phyloP scores from a whole-genome alignment of 2,113 vertebrate species.

The Sciurus niger region DNA sequence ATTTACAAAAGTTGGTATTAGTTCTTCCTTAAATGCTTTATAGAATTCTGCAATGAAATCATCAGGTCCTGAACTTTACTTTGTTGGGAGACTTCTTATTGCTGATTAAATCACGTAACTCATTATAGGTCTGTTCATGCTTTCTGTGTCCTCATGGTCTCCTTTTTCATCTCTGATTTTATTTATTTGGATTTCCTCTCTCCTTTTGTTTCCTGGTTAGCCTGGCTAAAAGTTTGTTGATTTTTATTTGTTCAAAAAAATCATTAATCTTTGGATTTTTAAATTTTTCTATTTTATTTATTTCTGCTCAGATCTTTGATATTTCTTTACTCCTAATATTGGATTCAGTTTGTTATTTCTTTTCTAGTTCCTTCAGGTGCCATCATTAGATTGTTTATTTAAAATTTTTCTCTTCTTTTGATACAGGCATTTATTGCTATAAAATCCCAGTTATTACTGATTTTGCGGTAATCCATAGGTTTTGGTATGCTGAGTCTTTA shows the following conservation, averaged over 20 bases:
- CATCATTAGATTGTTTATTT: not conserved
- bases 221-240: not conserved
- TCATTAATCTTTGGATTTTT: not conserved
- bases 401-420: not conserved
- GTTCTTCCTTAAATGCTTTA: not conserved
- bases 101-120: not conserved
- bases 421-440: not conserved
- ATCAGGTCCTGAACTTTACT: not conserved
- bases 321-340: not conserved
- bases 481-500: not conserved
- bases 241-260: not conserved
- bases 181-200: not conserved
- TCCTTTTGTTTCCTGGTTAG: not conserved
- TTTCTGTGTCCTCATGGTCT: not conserved
- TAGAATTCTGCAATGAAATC: not conserved
- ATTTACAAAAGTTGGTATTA: not conserved
- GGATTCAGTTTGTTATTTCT: not conserved
- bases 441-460: not conserved
- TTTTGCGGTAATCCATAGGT: not conserved
- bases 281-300: not conserved
- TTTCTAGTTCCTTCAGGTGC: not conserved
- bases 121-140: no score
- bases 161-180: not conserved
- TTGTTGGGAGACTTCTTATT: not conserved
- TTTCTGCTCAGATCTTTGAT: no score